Evolutionary conservation across 2,888 invertebrate genomes (phyloP), one percentile per base, ranked within the genome.

Genomic region (Agrotis puta): DNA sequence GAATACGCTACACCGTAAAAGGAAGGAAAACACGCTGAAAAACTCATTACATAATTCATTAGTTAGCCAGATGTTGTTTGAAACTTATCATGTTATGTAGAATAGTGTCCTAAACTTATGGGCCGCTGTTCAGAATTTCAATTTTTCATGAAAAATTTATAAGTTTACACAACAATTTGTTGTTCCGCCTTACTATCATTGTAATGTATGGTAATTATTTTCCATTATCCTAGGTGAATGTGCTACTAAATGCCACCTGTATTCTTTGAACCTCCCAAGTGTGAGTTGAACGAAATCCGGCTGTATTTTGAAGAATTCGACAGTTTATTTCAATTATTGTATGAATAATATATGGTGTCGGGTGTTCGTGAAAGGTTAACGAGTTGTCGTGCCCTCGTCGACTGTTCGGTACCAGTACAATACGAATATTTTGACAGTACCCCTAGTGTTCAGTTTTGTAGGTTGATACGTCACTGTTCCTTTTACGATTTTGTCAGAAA

Each of bases 281-380:
- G 61, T 68, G 70, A 50, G 70, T 62, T 47, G 70, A 70, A 74
- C 56, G 57, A 70, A 83, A 74, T 77, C 59, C 58, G 20, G n/a
- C 22, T 73, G 39, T 84, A 66, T 79, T 85, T 87, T 83, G 77
- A 82, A 86, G 85, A 87, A 89, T 87, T 84, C 72, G 85, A 77
- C 71, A 73, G 85, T 85, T 81, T 72, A 76, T 83, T 88, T 86
- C 88, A 88, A 89, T 89, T 89, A 88, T 82, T 84, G 85, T 84
- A 90, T 94, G 91, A 92, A 94, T 94, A 92, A 94, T 92, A 90
- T 85, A 91, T 90, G 74, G 69, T 72, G 66, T 53, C 50, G 82
- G 82, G 86, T 83, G 64, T 77, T 86, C 94, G 94, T 94, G 94
- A 95, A 94, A 95, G 95, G 95, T 95, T 94, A 94, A 94, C 92